A percentile compares a stretch with the other conserved stretches of the same genome.
These are phyloP conservation scores for Myotis planiceps DNA, from an alignment of 2,797 vertebrate species.

Conservation along the genomic window DNA sequence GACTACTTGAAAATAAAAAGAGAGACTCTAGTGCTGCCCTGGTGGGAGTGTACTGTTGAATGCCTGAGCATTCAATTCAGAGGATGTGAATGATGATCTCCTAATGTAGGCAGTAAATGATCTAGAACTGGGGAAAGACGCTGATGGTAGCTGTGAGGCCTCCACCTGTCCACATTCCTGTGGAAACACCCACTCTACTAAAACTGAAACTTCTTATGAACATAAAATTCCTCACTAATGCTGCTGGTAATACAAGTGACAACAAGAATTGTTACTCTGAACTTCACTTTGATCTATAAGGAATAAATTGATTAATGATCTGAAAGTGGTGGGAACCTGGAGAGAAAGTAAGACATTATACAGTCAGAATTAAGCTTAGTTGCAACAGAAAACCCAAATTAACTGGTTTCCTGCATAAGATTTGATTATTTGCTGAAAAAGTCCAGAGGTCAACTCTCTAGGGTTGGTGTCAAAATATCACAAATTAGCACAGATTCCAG, in stretches of 20 bases:
- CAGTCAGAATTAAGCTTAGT: conserved; percentile 10
- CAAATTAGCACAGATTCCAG: neutral
- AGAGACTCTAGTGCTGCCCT: neutral
- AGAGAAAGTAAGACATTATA: conserved; percentile 14
- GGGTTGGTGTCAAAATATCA: neutral
- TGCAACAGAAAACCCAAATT: neutral
- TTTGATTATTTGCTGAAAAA: neutral
- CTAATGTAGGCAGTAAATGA: neutral
- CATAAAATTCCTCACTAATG: neutral
- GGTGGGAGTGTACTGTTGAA: neutral
- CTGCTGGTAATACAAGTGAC: neutral
- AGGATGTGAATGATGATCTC: neutral
- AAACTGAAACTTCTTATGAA: neutral
- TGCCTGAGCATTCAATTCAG: neutral
- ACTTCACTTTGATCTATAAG: conserved; percentile 26
- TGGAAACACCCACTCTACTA: neutral
- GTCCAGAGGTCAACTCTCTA: neutral
- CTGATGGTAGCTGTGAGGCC: neutral
- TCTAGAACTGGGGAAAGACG: neutral
- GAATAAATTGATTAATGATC: neutral
- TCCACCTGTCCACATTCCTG: neutral
- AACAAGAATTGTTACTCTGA: conserved; percentile 9
- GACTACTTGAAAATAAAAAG: neutral
- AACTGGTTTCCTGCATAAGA: neutral
- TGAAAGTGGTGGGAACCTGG: neutral